These are phyloP conservation scores for Suillia variegata DNA, from an alignment of 2,888 invertebrate species.

Conservation along the genomic window DNA sequence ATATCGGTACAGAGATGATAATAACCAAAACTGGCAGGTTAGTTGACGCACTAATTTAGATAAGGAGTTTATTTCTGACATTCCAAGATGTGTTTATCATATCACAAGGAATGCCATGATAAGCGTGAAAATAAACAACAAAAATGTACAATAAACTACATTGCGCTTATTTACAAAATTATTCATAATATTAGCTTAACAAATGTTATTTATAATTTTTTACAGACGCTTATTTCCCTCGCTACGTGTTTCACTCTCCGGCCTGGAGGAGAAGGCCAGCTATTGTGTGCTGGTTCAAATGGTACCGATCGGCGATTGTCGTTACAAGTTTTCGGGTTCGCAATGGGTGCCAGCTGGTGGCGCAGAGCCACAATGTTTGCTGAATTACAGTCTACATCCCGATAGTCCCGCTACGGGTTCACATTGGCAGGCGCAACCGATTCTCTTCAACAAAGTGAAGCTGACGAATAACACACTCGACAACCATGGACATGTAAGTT, in stretches of 20 bases:
- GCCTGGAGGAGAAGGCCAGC: conserved; percentile 77
- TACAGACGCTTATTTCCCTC: conserved; percentile 90
- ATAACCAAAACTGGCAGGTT: conserved; percentile 80
- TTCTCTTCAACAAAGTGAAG: conserved; percentile 81
- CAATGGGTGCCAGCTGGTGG: conserved; percentile 87
- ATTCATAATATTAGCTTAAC: neutral
- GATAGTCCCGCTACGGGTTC: conserved; percentile 84
- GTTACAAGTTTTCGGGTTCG: conserved; percentile 80
- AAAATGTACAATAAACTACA: neutral
- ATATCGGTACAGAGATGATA: conserved; percentile 78
- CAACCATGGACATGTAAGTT: conserved; percentile 76
- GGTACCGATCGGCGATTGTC: conserved; percentile 73
- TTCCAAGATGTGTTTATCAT: neutral
- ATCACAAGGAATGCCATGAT: neutral
- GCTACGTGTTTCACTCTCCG: conserved; percentile 73
- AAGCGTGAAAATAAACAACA: neutral
- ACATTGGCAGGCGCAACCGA: conserved; percentile 82
- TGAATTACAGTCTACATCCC: conserved; percentile 82
- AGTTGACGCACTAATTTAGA: conserved; percentile 48
- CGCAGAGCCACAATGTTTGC: conserved; percentile 79
- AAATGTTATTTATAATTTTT: neutral
- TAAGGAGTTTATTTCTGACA: neutral
- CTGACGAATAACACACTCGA: conserved; percentile 84
- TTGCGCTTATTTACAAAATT: no score
- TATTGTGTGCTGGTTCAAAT: conserved; percentile 85